Conservation (phyloP, 92 coral and sea anemone genomes). For the Parazoanthus atlanticus region DNA sequence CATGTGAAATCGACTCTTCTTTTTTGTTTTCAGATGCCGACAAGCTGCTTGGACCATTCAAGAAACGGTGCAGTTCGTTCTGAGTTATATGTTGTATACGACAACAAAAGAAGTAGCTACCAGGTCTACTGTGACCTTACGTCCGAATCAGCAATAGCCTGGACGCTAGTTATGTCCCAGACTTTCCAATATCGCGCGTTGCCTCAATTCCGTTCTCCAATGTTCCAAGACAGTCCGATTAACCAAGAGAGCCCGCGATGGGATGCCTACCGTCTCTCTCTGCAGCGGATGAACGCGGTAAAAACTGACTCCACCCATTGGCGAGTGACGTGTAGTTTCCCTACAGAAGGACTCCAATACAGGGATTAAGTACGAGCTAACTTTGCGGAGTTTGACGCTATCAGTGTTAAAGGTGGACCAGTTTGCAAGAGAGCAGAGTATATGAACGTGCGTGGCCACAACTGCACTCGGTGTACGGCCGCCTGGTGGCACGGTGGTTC, state of each 20-base stretch:
- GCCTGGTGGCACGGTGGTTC: slow-evolving; percentile 46
- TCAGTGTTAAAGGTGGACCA: neutral
- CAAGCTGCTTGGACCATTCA: neutral
- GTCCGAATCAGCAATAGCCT: neutral
- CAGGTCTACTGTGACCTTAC: slow-evolving; percentile 17
- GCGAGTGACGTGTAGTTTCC: slow-evolving; percentile 64
- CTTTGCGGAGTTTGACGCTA: slow-evolving; percentile 37
- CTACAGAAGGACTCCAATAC: slow-evolving; percentile 50
- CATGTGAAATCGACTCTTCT: too few species aligned
- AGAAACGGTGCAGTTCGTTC: neutral
- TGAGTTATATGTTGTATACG: neutral
- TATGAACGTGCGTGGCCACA: slow-evolving; percentile 58
- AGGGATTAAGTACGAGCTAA: slow-evolving; percentile 57
- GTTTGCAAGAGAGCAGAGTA: slow-evolving; percentile 49
- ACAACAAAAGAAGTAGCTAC: neutral
- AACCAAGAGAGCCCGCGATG: slow-evolving; percentile 54
- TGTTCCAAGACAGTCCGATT: slow-evolving; percentile 30
- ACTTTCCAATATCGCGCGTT: neutral
- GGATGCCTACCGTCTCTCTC: slow-evolving; percentile 52
- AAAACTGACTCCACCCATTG: slow-evolving; percentile 56
- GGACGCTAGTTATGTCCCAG: slow-evolving; percentile 7
- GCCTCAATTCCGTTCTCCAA: neutral
- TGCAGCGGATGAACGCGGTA: slow-evolving; percentile 38
- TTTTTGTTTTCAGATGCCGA: neutral
- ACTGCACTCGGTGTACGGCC: slow-evolving; percentile 14